phyloP scores from a whole-genome alignment of 2,888 invertebrate species.

The Crioceris asparagi region DNA sequence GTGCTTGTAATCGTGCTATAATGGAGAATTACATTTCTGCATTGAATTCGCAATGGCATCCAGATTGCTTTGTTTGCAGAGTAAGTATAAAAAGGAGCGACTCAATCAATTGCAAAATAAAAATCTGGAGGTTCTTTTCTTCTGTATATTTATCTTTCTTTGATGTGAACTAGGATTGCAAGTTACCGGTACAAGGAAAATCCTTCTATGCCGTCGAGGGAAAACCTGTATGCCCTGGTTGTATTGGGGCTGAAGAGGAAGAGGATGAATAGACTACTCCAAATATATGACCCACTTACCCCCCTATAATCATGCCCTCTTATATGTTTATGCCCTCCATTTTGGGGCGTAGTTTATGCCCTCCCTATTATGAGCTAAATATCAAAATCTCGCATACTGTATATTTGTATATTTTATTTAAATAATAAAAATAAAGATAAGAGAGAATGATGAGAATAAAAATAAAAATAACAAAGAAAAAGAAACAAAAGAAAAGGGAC shows the following conservation, averaged over 20 bases:
- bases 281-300: constrained; percentile 21
- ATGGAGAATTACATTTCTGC: constrained; percentile 98
- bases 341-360: too few relatives aligned
- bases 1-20: constrained; percentile 89
- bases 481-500: constrained; percentile 31
- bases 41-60: constrained; percentile 95
- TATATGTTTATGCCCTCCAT: constrained; percentile 3
- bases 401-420: constrained; percentile 37
- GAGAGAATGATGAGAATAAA: too few relatives aligned
- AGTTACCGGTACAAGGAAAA: constrained; percentile 83
- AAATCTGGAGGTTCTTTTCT: background rate
- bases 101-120: background rate
- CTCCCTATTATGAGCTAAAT: constrained; percentile 5
- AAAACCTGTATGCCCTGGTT: constrained; percentile 89
- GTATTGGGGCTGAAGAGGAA: constrained; percentile 85
- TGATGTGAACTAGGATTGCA: constrained; percentile 68
- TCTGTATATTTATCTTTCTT: background rate
- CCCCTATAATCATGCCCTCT: constrained; percentile 12
- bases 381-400: constrained; percentile 28
- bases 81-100: constrained; percentile 48
- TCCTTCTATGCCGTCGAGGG: constrained; percentile 97
- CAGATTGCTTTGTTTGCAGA: constrained; percentile 97
- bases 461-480: constrained; percentile 35
- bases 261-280: constrained; percentile 45
- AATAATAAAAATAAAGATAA: constrained; percentile 31